These are phyloP conservation scores for Coptodon rendalli DNA, from an alignment of 2,113 vertebrate species.

Conservation along the genomic window DNA sequence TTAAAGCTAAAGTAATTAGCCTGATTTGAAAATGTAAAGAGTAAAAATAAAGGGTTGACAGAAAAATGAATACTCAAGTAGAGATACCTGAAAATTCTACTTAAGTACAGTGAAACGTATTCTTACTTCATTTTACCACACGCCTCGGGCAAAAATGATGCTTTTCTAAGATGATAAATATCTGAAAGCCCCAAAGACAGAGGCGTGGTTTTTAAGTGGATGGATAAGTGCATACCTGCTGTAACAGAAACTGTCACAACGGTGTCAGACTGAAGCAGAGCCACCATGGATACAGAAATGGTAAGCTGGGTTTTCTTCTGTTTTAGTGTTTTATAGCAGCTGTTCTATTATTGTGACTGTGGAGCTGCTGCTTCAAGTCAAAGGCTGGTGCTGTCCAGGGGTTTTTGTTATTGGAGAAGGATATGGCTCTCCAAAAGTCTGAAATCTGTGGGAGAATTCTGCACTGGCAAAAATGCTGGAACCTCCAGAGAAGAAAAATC, in stretches of 20 bases:
- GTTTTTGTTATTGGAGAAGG: neutral
- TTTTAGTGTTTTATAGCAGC: neutral
- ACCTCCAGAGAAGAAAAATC: neutral
- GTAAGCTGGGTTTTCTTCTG: neutral
- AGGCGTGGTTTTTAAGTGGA: neutral
- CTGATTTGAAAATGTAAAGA: neutral
- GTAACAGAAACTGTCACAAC: neutral
- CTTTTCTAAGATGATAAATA: neutral
- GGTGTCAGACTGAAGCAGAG: neutral
- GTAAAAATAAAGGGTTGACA: neutral
- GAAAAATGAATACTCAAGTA: neutral
- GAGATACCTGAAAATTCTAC: neutral
- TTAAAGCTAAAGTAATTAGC: neutral
- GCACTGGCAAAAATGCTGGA: neutral
- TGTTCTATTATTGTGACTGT: neutral
- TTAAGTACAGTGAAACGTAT: neutral
- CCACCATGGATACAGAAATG: neutral
- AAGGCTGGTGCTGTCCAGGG: neutral
- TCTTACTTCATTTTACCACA: neutral
- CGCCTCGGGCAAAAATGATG: neutral
- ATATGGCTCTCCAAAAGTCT: neutral
- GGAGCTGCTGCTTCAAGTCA: neutral
- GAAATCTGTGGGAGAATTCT: neutral
- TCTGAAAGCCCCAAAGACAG: neutral
- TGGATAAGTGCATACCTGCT: neutral